Evolutionary conservation across 1,140 invertebrate species (phyloP), one percentile per base, ranked within the genome.

Genomic region (Apis dorsata): DNA sequence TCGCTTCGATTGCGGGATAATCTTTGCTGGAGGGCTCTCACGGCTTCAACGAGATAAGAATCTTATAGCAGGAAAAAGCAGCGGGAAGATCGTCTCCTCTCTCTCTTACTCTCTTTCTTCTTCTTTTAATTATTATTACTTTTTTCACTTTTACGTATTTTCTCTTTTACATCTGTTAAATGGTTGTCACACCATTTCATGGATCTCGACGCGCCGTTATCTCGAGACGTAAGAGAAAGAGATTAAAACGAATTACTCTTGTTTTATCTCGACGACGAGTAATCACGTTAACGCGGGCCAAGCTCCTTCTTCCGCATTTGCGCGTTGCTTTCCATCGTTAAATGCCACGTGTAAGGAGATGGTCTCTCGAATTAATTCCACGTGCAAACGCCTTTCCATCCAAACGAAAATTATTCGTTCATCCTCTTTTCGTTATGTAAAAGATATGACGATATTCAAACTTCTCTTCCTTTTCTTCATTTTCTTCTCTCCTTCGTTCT

Each of bases 1-100:
- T 55, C 49, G 55, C 55, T 78, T 34, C 34, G 80, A 78, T 70
- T 75, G 28, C 74, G 55, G 49, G 76, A 83, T 83, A 83, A 83
- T 68, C 81, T 83, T 34, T 19, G 66, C 11, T 57, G 5, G 5
- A 83, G 68, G 11, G 73, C 75, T 21, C 81, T 83, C 66, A 17
- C n/a, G 53, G 24, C 21, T 63, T 65, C 68, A 28, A 83, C 75
- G 49, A 72, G 75, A 83, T 83, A 83, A 79, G 80, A 65, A 83
- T 83, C 76, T 21, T 15, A 21, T 21, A 62, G 34, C 34, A 34
- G 34, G 34, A 44, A 44, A 44, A n/a, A 51, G 69, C 28, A 71
- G 12, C 44, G 24, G 53, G 24, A 78, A 69, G 7, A 53, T 15
- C n/a, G 11, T n/a, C 65, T n/a, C 21, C 60, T 34, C 34, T 3